Evolutionary conservation across 1,140 invertebrate species (phyloP), one percentile per base, ranked within the genome.

Genomic region (Zaprionus davidi): DNA sequence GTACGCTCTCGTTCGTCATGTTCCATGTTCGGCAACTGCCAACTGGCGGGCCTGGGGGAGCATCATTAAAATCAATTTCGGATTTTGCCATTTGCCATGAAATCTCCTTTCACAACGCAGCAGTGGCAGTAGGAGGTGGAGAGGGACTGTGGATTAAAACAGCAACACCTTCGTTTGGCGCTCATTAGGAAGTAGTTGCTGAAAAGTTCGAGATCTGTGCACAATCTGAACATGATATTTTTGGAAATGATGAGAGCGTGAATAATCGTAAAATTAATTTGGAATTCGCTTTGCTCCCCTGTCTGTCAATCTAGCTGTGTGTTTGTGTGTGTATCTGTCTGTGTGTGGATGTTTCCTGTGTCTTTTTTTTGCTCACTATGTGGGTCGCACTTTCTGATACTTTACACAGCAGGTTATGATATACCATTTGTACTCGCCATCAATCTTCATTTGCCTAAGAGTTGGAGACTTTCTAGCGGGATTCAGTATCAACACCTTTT

Each of bases 11-110:
- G 26, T 46, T 71, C 20, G 5, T 11, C 58, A 56, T 71, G 36
- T 71, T 36, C 68, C 20, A 41, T n/a, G 15, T 44, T 3, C 49
- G 2, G n/a, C 9, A 34, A 34, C 31, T 34, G 31, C 9, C 31
- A 44, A 13, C 36, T 12, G 36, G 13, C 3, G 41, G 15, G n/a
- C 3, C 6, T 31, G 55, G 63, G 59, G 60, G 60, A 20, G 46
- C 63, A 82, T 87, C 83, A 87, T 85, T 85, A 82, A 87, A 85
- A 87, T 85, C 79, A 70, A 82, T 85, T 87, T 75, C 82, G 73
- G 69, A 69, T 73, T 70, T 64, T 65, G 36, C 53, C 41, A 51
- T 36, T 51, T 72, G 34, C 38, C 55, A 46, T 51, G 12, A 59
- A 59, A 46, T 15, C 62, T 38, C 71, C 71, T 74, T 69, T 74